Evolutionary conservation across 2,113 vertebrate genomes (phyloP), one percentile per base, ranked within the genome.

Genomic region (Andinoacara biseriatus): DNA sequence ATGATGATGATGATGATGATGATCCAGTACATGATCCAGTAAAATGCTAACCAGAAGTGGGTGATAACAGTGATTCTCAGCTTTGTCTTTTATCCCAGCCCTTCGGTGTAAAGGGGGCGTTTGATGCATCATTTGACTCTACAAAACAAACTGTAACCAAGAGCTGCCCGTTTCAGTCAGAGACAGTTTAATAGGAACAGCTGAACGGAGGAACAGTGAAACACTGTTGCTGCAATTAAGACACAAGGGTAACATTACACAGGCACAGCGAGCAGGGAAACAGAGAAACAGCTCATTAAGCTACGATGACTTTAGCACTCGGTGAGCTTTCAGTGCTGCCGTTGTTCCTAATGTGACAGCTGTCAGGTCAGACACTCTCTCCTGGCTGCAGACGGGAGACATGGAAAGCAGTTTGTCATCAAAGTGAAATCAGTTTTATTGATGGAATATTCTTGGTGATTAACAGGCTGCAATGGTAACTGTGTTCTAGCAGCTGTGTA

Each of bases 71-170:
- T 13, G 43, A 5, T 11, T 43, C 3, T 46, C 13, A 46, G 10
- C 14, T 46, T 46, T 13, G 3, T 46, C 43, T 15, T 46, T 46
- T 46, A 46, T 15, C 43, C 43, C 43, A 4, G 0, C 0, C 43
- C 20, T 29, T 69, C 7, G 49, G 24, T 29, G 26, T 24, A 69
- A 69, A 13, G 29, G 0, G 65, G 22, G 40, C 29, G 24, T 49
- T 49, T 20, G 0, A 29, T 49, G 24, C 24, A 26, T 15, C 0
- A 0, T 10, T 67, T 26, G 63, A 0, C 2, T 46, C 15, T 13
- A 69, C 43, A 52, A 69, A 69, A 3, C 33, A 33, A 33, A 33
- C 33, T 69, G 1, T 17, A 69, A 29, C 43, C 15, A 29, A 69
- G 15, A 43, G 1, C 10, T 4, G 43, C 17, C 5, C 29, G 7